phyloP scores from a whole-genome alignment of 1,140 invertebrate species.

The Zaprionus gabonicus region DNA sequence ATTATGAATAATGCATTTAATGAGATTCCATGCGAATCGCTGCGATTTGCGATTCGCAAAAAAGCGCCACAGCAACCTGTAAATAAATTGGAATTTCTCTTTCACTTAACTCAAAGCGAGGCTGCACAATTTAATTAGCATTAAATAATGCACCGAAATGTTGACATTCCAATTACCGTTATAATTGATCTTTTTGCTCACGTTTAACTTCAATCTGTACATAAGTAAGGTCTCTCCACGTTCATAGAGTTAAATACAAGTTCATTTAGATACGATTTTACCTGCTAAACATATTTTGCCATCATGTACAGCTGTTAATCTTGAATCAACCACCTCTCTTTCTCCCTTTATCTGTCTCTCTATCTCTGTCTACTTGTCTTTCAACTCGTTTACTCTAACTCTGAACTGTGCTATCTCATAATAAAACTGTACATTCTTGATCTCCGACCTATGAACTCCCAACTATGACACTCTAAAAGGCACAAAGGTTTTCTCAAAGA shows the following conservation, averaged over 20 bases:
- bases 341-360: conserved; percentile 6
- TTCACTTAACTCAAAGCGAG: conserved; percentile 12
- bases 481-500: conserved; percentile 98
- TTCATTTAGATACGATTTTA: background rate
- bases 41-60: background rate
- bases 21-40: conserved; percentile 9
- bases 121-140: conserved; percentile 41
- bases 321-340: conserved; percentile 11
- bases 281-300: background rate
- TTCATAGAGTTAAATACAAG: background rate
- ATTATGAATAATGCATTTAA: conserved; percentile 35
- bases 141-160: conserved; percentile 38
- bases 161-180: conserved; percentile 35
- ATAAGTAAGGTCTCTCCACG: background rate
- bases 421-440: conserved; percentile 36
- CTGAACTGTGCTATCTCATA: conserved; percentile 51
- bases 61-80: conserved; percentile 15
- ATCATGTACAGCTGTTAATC: conserved; percentile 24
- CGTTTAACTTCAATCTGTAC: background rate
- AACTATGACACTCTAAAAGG: conserved; percentile 86
- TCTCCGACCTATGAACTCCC: conserved; percentile 33
- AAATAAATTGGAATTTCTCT: conserved; percentile 30
- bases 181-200: conserved; percentile 1
- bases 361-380: conserved; percentile 21
- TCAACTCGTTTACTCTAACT: conserved; percentile 33